Percentiles rank a stretch among this genome's conserved stretches.
Evolutionary conservation across 2,888 invertebrate species (phyloP).

Genomic region (Hipparchia sbordonii): DNA sequence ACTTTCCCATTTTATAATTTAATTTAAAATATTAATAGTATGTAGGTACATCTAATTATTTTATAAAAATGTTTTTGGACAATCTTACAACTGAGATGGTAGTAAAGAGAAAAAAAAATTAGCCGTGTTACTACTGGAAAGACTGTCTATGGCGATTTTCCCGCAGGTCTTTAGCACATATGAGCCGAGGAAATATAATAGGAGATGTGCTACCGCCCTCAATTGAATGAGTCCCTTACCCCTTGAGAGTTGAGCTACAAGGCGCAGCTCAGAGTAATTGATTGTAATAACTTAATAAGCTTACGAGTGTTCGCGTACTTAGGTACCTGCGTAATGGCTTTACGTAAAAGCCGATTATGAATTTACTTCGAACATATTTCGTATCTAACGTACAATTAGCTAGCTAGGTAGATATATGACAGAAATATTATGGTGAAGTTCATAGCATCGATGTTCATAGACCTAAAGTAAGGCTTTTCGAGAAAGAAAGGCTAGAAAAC

Average conservation of each 20-base stretch:
- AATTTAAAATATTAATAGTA: no score
- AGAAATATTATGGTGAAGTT: not conserved
- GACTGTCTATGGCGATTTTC: no score
- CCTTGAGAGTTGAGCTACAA: not conserved
- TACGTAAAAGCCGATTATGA: conserved; percentile 10
- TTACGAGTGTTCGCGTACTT: conserved; percentile 10
- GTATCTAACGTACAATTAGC: not conserved
- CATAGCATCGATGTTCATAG: not conserved
- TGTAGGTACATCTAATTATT: no score
- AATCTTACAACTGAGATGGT: no score
- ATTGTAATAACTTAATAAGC: conserved; percentile 7
- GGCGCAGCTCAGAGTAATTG: conserved; percentile 2
- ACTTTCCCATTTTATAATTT: no score
- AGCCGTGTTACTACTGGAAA: no score
- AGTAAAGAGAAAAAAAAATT: no score
- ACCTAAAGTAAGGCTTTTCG: not conserved
- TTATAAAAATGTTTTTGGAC: no score
- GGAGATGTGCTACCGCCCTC: not conserved
- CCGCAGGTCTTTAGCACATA: no score
- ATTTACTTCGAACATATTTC: not conserved
- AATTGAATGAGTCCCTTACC: not conserved
- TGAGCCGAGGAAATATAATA: no score
- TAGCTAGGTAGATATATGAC: not conserved
- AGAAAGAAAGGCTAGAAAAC: no score
- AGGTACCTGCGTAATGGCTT: not conserved